Conservation (phyloP, 2,797 vertebrate species). For the Jordanella pulchra region DNA sequence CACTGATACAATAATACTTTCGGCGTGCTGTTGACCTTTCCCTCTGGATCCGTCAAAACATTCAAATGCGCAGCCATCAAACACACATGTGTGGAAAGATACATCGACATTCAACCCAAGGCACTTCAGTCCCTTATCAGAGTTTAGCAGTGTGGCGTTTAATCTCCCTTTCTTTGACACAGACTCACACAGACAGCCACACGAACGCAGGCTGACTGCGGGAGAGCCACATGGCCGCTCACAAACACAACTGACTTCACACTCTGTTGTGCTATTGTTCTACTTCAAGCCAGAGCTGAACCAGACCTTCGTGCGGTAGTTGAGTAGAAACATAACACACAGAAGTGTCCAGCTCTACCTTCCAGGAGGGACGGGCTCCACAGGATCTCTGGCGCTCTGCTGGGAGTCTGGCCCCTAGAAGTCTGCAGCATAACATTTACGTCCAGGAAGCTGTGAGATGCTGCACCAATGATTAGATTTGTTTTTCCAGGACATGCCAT, state of each 20-base stretch:
- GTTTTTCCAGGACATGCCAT: neutral
- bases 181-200: conserved; percentile 3
- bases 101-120: conserved; percentile 15
- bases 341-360: neutral
- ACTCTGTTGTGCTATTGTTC: neutral
- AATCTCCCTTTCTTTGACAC: conserved; percentile 11
- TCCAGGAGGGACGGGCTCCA: neutral
- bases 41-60: conserved; percentile 13
- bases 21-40: conserved; percentile 26
- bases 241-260: conserved; percentile 7
- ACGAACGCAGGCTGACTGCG: neutral
- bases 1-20: conserved; percentile 17
- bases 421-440: neutral
- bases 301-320: neutral
- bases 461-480: neutral
- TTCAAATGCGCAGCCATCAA: conserved; percentile 13
- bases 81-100: neutral
- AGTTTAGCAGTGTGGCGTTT: conserved; percentile 15
- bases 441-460: neutral
- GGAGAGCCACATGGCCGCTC: conserved; percentile 2
- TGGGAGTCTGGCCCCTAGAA: neutral
- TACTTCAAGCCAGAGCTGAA: neutral
- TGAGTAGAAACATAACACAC: neutral
- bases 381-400: neutral
- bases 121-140: neutral